Evolutionary conservation across 1,140 invertebrate genomes (phyloP).

Genomic region (Steinernema feltiae): DNA sequence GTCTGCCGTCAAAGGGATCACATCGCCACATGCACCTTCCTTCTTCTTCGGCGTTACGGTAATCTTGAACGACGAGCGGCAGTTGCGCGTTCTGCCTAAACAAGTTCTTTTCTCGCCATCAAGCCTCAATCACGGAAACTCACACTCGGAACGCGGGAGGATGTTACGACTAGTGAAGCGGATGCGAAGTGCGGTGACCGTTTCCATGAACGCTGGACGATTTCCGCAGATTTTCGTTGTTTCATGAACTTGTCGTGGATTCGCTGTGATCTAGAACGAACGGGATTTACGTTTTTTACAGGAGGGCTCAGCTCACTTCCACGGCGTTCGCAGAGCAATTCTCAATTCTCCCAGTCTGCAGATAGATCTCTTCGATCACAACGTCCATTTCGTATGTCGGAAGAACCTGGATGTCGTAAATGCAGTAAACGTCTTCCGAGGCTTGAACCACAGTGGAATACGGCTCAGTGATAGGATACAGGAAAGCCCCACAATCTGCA

Average conservation of each 20-base stretch:
- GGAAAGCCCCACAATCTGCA: not conserved
- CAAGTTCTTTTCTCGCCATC: not conserved
- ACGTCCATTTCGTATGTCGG: not conserved
- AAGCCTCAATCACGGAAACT: not conserved
- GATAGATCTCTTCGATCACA: not conserved
- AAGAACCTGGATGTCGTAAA: not conserved
- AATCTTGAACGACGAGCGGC: not conserved
- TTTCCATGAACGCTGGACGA: not conserved
- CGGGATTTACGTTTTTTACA: not conserved
- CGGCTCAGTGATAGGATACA: not conserved
- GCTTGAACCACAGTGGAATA: not conserved
- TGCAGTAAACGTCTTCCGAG: not conserved
- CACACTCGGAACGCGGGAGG: not conserved
- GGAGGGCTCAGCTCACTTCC: not conserved
- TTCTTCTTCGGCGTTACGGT: not conserved
- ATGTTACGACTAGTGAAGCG: not conserved
- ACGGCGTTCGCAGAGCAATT: not conserved
- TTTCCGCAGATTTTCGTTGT: not conserved
- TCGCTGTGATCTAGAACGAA: not conserved
- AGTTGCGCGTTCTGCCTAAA: not conserved
- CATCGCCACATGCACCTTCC: not conserved
- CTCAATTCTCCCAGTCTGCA: not conserved
- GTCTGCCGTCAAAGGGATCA: not conserved
- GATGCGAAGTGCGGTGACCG: not conserved
- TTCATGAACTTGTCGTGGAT: not conserved